Conservation (phyloP, 2,113 vertebrate species). For the Bos taurus region DNA sequence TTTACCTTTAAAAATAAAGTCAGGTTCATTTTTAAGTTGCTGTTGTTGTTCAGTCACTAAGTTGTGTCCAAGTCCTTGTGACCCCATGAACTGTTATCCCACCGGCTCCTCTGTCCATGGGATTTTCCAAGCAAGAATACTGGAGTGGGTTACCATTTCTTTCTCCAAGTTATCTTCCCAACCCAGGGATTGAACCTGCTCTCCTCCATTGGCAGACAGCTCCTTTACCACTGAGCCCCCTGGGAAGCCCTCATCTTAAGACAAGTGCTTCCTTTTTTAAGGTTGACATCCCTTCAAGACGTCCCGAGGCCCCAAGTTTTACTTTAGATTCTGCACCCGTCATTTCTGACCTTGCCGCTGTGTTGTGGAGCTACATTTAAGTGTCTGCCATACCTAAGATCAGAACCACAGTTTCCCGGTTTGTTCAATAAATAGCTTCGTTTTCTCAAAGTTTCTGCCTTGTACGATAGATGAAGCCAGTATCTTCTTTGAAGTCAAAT, state of each 20-base stretch:
- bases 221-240: neutral
- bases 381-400: neutral
- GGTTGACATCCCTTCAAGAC: neutral
- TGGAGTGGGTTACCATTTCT: neutral
- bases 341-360: neutral
- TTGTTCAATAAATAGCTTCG: neutral
- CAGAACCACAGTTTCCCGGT: neutral
- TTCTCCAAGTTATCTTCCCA: neutral
- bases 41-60: neutral
- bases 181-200: neutral
- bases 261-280: neutral
- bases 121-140: neutral
- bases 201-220: neutral
- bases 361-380: neutral
- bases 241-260: neutral
- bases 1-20: neutral
- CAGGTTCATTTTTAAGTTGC: neutral
- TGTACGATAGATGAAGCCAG: neutral
- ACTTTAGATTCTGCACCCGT: neutral
- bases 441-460: neutral
- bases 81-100: neutral
- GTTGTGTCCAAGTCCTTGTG: neutral
- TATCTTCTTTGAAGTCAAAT: conserved; percentile 17
- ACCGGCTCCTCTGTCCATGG: neutral
- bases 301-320: neutral